Evolutionary conservation across 2,113 vertebrate species (phyloP), one percentile per base, ranked within the genome.

Genomic region (Syngnathus floridae): DNA sequence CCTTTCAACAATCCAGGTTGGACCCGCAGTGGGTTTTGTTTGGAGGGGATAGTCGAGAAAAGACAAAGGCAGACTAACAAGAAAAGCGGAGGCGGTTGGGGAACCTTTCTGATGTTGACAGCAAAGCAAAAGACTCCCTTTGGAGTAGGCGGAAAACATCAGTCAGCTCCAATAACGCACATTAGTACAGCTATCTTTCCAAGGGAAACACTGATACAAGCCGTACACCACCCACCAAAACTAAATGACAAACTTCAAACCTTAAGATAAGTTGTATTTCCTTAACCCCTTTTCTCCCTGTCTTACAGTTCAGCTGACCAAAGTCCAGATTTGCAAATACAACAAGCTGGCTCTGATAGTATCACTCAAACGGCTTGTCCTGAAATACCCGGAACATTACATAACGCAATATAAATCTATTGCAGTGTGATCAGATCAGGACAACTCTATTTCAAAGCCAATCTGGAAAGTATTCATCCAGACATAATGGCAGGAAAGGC

Each of bases 71-170:
- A 73, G 75, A 45, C 35, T 13, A 69, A 65, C 55, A 41, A 48
- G 71, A 70, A 64, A 65, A 54, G 68, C n/a, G n/a, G 41, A 36
- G 31, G 59, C 21, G 56, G 64, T 31, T 45, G 37, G 60, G 67
- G 54, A 40, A 22, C 46, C 46, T 19, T 58, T 79, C 54, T 61
- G 70, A 55, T 70, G 66, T 75, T 78, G 79, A 76, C 73, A 82
- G 65, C 70, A 75, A 71, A 56, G 65, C 64, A 10, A 31, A 21
- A 46, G 66, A 70, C 79, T 80, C 75, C 77, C 67, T 79, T 64
- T 72, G 64, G 73, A 82, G 72, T 63, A 31, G 52, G 54, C 62
- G 65, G 77, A 85, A 77, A 81, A 69, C 61, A 83, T 85, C 83
- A 79, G 72, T 16, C 31, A 13, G 64, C 55, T 69, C 56, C 72